Percentiles rank a stretch among this genome's conserved stretches.
phyloP scores from a whole-genome alignment of 2,888 invertebrate species.

The Athalia circularis region DNA sequence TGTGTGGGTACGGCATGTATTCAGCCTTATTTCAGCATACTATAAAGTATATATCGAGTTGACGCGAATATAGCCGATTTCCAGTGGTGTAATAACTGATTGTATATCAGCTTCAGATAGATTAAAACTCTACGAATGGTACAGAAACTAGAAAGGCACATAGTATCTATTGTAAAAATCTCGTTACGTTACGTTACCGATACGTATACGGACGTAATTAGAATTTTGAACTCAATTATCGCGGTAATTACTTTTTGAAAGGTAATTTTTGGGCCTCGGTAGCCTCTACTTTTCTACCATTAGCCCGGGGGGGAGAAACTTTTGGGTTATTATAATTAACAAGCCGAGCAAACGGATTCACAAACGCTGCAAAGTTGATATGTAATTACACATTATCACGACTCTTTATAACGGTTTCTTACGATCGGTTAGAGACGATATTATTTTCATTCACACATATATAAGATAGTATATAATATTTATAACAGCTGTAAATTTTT shows the following conservation, averaged over 20 bases:
- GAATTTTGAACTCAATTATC: constrained; percentile 27
- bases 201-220: neutral
- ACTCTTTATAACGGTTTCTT: neutral
- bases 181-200: neutral
- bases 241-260: constrained; percentile 35
- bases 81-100: constrained; percentile 59
- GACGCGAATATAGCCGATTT: constrained; percentile 66
- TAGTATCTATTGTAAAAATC: neutral
- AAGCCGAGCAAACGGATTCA: neutral
- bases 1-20: constrained; percentile 44
- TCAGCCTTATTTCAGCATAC: constrained; percentile 53
- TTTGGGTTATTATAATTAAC: constrained; percentile 6
- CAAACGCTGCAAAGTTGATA: neutral
- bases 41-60: constrained; percentile 58
- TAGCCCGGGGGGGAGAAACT: constrained; percentile 35
- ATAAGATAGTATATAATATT: neutral
- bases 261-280: neutral
- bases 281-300: constrained; percentile 10
- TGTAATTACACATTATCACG: constrained; percentile 4
- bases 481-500: too few relatives aligned
- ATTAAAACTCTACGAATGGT: neutral
- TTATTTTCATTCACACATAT: neutral
- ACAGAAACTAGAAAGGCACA: neutral
- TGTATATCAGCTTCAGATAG: constrained; percentile 40
- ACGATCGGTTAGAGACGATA: neutral